phyloP scores from a whole-genome alignment of 2,797 vertebrate genomes.

The Lycodopsis pacificus region DNA sequence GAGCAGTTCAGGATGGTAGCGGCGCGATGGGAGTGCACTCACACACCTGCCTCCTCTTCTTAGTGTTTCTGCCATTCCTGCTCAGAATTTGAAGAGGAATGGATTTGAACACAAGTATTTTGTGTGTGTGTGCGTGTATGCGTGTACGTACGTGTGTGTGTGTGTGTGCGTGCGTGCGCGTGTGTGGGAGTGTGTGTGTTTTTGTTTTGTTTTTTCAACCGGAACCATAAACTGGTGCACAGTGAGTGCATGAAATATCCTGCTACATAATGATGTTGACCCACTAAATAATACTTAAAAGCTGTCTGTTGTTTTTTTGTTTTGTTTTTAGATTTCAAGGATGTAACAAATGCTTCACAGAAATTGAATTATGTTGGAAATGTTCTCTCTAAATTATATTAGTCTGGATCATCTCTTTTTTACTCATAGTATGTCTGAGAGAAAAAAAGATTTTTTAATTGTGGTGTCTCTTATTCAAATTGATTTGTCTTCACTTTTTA shows the following conservation, averaged over 20 bases:
- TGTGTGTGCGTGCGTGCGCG: conserved; percentile 12
- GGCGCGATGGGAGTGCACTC: conserved; percentile 85
- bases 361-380: conserved; percentile 60
- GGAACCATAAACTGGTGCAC: conserved; percentile 85
- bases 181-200: conserved; percentile 7
- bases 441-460: conserved; percentile 33
- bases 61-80: conserved; percentile 88
- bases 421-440: conserved; percentile 17
- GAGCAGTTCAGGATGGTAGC: conserved; percentile 94
- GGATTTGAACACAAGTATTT: conserved; percentile 59
- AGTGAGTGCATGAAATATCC: conserved; percentile 77
- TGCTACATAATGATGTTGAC: conserved; percentile 75
- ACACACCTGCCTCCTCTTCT: conserved; percentile 88
- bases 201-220: conserved; percentile 55
- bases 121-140: conserved; percentile 22
- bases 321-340: conserved; percentile 54
- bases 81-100: conserved; percentile 93
- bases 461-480: conserved; percentile 55
- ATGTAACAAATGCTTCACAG: conserved; percentile 70
- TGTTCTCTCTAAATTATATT: conserved; percentile 68
- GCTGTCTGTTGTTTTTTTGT: conserved; percentile 5
- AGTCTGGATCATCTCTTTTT: conserved; percentile 54
- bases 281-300: conserved; percentile 62
- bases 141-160: neutral
- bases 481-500: conserved; percentile 60